Evolutionary conservation across 2,888 invertebrate species (phyloP).

Genomic region (Fragum sueziense): DNA sequence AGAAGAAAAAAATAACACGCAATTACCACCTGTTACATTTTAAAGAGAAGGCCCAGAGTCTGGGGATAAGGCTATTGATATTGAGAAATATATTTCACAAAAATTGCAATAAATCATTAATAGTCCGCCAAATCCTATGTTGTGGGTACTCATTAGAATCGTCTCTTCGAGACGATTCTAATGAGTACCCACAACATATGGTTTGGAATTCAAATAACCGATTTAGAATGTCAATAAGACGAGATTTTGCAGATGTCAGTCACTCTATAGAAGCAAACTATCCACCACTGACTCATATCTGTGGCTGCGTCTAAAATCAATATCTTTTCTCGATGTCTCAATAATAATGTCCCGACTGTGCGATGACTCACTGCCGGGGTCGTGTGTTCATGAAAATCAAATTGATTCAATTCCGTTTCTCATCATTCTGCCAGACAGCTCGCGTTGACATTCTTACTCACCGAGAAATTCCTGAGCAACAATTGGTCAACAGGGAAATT

Average conservation of each 20-base stretch:
- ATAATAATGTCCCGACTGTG: constrained; percentile 30
- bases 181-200: no score
- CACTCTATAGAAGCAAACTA: no score
- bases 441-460: constrained; percentile 2
- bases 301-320: constrained; percentile 12
- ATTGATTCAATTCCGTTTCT: constrained; percentile 28
- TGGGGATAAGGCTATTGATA: not conserved
- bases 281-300: constrained; percentile 29
- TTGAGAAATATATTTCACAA: not conserved
- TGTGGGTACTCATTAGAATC: no score
- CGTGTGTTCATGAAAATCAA: constrained; percentile 39
- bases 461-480: not conserved
- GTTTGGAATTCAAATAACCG: no score
- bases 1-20: constrained; percentile 4
- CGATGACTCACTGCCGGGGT: constrained; percentile 25
- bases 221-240: no score
- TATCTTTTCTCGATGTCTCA: constrained; percentile 27
- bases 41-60: not conserved
- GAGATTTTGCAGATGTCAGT: no score
- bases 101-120: no score
- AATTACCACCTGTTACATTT: constrained; percentile 31
- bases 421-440: constrained; percentile 13
- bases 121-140: no score
- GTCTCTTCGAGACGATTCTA: no score
- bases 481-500: constrained; percentile 6